A percentile compares a stretch with the other conserved stretches of the same genome.
Evolutionary conservation across 1,140 invertebrate genomes (phyloP).

Genomic region (Gonioctena quinquepunctata): DNA sequence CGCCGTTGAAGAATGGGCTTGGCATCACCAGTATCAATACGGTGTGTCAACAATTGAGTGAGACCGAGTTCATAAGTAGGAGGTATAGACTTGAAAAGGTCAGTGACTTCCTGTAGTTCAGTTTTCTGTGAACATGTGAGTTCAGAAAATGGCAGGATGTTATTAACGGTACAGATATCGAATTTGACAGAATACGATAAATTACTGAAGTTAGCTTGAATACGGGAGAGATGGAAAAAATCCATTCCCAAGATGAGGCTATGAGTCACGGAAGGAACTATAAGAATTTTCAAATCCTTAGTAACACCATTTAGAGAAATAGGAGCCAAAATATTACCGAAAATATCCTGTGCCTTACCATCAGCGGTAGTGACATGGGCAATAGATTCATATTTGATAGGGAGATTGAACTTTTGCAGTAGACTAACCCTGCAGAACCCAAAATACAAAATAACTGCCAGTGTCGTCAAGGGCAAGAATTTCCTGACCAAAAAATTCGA

Average conservation of each 20-base stretch:
- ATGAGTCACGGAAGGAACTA: not conserved
- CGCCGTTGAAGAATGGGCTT: too few species aligned
- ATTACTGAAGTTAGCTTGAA: not conserved
- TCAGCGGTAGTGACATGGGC: conserved; percentile 9
- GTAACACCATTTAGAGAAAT: not conserved
- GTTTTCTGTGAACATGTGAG: not conserved
- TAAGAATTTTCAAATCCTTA: not conserved
- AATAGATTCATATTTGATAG: too few species aligned
- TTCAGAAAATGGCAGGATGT: not conserved
- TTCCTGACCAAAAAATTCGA: not conserved
- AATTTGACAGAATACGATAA: not conserved
- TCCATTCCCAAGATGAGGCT: conserved; percentile 6
- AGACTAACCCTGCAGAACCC: not conserved
- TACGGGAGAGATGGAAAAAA: not conserved
- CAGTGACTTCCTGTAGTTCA: not conserved
- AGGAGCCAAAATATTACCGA: not conserved
- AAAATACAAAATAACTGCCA: not conserved
- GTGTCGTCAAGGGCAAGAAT: not conserved
- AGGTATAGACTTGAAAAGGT: not conserved
- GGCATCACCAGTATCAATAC: too few species aligned
- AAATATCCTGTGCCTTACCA: not conserved
- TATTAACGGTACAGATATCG: not conserved
- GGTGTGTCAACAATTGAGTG: too few species aligned
- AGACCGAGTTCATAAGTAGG: too few species aligned
- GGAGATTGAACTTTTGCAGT: not conserved